Evolutionary conservation across 2,113 vertebrate genomes (phyloP).

Genomic region (Aleadryas rufinucha): DNA sequence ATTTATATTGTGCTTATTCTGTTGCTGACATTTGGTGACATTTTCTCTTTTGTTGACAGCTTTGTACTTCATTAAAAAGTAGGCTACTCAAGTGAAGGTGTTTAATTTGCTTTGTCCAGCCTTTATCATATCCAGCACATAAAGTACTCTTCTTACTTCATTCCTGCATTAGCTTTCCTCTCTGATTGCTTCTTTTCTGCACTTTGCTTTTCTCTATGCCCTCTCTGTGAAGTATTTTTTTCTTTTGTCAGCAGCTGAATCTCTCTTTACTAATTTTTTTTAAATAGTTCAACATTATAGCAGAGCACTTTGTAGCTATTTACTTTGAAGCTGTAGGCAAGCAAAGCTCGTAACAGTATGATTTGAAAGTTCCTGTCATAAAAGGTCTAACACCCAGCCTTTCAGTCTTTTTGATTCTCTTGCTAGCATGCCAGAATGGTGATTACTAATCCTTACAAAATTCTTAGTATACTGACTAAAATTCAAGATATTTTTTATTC

Average conservation of each 20-base stretch:
- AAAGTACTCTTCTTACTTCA: neutral
- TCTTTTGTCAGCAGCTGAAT: neutral
- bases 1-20: constrained; percentile 24
- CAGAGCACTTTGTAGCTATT: neutral
- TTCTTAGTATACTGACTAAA: neutral
- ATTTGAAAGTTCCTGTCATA: neutral
- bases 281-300: neutral
- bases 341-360: neutral
- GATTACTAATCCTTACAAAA: neutral
- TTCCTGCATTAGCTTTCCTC: neutral
- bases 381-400: neutral
- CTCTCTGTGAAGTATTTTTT: neutral
- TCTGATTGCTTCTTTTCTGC: neutral
- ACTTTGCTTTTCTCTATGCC: neutral
- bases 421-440: neutral
- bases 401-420: neutral
- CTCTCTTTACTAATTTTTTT: neutral
- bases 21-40: constrained; percentile 67
- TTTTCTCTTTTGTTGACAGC: constrained; percentile 58
- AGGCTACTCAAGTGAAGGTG: neutral
- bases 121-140: neutral
- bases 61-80: neutral
- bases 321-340: neutral
- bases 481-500: neutral
- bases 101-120: constrained; percentile 51